Percentiles rank a stretch among this genome's conserved stretches.
phyloP scores from a whole-genome alignment of 2,888 invertebrate genomes.

The Catocala fraxini region DNA sequence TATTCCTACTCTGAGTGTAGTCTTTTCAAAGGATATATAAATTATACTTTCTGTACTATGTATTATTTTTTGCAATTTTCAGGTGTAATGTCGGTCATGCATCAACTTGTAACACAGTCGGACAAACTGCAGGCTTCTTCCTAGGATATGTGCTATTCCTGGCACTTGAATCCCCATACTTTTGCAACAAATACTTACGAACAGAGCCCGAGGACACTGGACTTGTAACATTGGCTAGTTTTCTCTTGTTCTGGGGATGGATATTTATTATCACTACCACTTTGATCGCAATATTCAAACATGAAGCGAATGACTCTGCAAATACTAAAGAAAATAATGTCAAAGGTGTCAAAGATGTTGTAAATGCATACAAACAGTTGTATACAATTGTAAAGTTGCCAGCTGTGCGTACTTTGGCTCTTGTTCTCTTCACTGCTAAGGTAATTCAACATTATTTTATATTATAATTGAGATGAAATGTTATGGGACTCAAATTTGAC shows the following conservation, averaged over 20 bases:
- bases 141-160: constrained; percentile 98
- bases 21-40: no score
- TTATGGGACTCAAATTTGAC: no score
- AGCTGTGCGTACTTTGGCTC: constrained; percentile 92
- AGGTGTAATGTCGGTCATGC: constrained; percentile 98
- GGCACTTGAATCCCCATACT: constrained; percentile 97
- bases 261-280: constrained; percentile 97
- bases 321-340: constrained; percentile 64
- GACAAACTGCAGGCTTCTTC: constrained; percentile 99
- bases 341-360: constrained; percentile 76
- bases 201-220: constrained; percentile 91
- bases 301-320: constrained; percentile 88
- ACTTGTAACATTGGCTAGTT: constrained; percentile 92
- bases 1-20: no score
- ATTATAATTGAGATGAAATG: no score
- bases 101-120: constrained; percentile 99
- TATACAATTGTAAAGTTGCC: constrained; percentile 94
- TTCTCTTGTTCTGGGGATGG: constrained; percentile 98
- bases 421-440: constrained; percentile 96
- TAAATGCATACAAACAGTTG: constrained; percentile 93
- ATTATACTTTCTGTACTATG: neutral
- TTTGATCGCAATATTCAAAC: constrained; percentile 95
- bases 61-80: constrained; percentile 53
- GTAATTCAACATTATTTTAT: constrained; percentile 73
- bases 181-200: constrained; percentile 97